These are phyloP conservation scores for Saimiri boliviensis DNA, from an alignment of 2,113 vertebrate species.

Conservation along the genomic window DNA sequence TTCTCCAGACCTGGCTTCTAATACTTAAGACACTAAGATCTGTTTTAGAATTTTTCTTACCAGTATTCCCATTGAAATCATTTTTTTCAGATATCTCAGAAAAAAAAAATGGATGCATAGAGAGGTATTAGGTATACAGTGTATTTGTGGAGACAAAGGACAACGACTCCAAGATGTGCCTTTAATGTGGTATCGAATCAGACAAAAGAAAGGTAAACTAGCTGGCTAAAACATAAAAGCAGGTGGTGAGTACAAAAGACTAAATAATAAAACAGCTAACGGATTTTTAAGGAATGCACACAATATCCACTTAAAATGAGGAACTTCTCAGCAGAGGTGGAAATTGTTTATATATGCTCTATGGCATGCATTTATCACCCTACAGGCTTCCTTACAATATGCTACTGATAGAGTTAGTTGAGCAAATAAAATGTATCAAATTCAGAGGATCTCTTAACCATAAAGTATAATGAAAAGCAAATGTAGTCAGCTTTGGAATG, in stretches of 20 bases:
- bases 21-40: neutral
- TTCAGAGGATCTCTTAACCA: conserved; percentile 34
- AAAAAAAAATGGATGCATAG: neutral
- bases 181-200: conserved; percentile 9
- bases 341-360: neutral
- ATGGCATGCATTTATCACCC: neutral
- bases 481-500: conserved; percentile 30
- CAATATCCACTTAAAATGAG: neutral
- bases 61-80: neutral
- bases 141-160: neutral
- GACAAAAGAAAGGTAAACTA: neutral
- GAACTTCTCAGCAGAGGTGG: neutral
- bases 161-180: neutral
- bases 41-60: conserved; percentile 23
- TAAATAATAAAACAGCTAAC: neutral
- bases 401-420: conserved; percentile 24
- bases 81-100: neutral
- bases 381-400: conserved; percentile 19
- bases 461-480: conserved; percentile 61
- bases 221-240: neutral
- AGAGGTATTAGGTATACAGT: neutral
- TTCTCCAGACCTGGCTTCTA: neutral
- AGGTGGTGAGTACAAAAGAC: neutral
- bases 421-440: conserved; percentile 55
- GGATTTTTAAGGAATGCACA: neutral